Base-by-base conservation (phyloP, 1,140 invertebrate genomes). In the Latrodectus geometricus region DNA sequence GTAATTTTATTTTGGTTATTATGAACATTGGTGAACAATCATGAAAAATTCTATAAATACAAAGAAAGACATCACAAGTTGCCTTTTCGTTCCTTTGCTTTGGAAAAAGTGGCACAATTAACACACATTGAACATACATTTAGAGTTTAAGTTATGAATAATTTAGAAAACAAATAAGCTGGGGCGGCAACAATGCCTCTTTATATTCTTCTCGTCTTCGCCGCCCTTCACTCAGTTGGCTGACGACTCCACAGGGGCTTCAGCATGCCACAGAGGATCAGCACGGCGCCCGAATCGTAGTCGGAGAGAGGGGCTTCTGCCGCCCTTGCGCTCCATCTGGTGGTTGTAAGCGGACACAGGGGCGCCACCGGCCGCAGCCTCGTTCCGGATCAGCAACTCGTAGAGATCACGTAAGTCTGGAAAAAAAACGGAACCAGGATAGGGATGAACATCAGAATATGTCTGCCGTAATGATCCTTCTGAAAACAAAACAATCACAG, bases 321-420 rank as follows among this genome's bases (percentile, higher is more conserved):
- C 94, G 9, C 94, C 94, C 91, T 95, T 95, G 88, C 94, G 93
- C 48, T 94, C 94, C 48, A 95, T 92, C 87, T 94, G 93, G 90
- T 95, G 94, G 77, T 86, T 92, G 14, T 89, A 90, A 75, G 90
- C 88, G 8, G 86, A 65, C 89, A 89, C 61, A 92, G 92, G 52
- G 23, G 56, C 76, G 8, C 72, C 9, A 93, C 90, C 66, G 11
- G 72, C 23, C 3, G 69, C 65, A n/a, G 92, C 92, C 85, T 94
- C 93, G 88, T 93, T 93, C 86, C 93, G 92, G 17, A 88, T 68
- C 74, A 88, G 87, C 21, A 94, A 88, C 35, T 94, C 93, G 89
- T 93, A 94, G 65, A 94, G 88, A 49, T 93, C 92, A 50, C 91
- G 90, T 9, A 92, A 89, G 87, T 90, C 91, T 90, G 89, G 89